A percentile compares a stretch with the other conserved stretches of the same genome.
Conservation (phyloP, 2,797 vertebrate genomes). For the Carcharodon carcharias region DNA sequence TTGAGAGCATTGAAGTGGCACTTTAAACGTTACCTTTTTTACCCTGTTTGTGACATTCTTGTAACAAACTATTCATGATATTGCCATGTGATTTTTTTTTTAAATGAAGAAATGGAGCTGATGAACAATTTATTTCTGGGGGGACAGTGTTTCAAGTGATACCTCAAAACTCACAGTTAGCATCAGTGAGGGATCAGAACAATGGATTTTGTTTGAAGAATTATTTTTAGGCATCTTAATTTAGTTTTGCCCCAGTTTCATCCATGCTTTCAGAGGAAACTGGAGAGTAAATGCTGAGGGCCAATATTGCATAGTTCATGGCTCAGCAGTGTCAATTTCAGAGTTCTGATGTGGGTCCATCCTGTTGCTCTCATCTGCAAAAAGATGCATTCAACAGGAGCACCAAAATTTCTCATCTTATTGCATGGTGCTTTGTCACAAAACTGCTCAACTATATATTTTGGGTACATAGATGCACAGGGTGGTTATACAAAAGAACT, state of each 20-base stretch:
- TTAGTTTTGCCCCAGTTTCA: neutral
- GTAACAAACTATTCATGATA: neutral
- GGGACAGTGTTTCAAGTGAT: neutral
- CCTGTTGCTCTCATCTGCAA: neutral
- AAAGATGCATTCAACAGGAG: neutral
- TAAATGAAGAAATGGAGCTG: no score
- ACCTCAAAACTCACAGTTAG: neutral
- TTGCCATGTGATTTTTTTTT: neutral
- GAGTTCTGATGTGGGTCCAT: neutral
- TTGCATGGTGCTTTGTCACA: neutral
- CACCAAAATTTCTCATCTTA: neutral
- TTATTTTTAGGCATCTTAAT: neutral
- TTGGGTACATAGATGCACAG: neutral
- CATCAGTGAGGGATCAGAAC: neutral
- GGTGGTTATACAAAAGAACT: neutral
- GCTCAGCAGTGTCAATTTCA: neutral
- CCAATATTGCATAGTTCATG: no score
- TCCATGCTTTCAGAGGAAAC: neutral
- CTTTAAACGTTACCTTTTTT: no score
- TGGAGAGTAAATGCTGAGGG: neutral
- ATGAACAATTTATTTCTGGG: neutral
- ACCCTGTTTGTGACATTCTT: neutral
- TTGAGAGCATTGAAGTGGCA: neutral
- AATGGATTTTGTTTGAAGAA: neutral
- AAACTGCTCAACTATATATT: neutral